Percentiles rank a stretch among this genome's conserved stretches.
Evolutionary conservation across 2,797 vertebrate species (phyloP).

Genomic region (Anisognathus igniventris): DNA sequence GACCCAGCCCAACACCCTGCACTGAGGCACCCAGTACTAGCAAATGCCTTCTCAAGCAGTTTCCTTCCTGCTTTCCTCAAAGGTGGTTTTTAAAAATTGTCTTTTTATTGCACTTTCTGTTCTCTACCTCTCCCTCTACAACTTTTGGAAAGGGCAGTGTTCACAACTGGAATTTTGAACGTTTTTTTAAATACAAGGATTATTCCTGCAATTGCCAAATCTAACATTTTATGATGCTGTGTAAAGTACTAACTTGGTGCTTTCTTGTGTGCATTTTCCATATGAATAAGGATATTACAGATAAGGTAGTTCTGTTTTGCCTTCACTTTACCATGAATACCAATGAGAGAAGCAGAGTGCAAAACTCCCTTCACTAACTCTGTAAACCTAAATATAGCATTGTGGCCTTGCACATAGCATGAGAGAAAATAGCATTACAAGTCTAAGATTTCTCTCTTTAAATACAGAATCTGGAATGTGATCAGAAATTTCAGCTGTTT

Average conservation of each 20-base stretch:
- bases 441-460: slow-evolving; percentile 21
- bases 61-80: neutral
- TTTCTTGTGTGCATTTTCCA: neutral
- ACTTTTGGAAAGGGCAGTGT: neutral
- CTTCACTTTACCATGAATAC: neutral
- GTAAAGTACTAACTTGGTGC: neutral
- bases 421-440: neutral
- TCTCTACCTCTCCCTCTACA: neutral
- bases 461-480: slow-evolving; percentile 29
- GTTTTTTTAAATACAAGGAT: neutral
- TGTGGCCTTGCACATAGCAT: neutral
- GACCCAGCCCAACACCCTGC: neutral
- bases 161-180: neutral
- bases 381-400: neutral
- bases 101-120: neutral
- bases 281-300: neutral
- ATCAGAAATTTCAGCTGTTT: slow-evolving; percentile 31
- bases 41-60: neutral
- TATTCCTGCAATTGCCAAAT: neutral
- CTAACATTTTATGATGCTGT: neutral
- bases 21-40: neutral
- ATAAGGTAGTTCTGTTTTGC: neutral
- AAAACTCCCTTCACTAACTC: neutral
- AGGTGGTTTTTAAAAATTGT: neutral
- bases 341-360: neutral